Base-by-base conservation (phyloP, 1,140 invertebrate genomes). In the Mercenaria mercenaria region DNA sequence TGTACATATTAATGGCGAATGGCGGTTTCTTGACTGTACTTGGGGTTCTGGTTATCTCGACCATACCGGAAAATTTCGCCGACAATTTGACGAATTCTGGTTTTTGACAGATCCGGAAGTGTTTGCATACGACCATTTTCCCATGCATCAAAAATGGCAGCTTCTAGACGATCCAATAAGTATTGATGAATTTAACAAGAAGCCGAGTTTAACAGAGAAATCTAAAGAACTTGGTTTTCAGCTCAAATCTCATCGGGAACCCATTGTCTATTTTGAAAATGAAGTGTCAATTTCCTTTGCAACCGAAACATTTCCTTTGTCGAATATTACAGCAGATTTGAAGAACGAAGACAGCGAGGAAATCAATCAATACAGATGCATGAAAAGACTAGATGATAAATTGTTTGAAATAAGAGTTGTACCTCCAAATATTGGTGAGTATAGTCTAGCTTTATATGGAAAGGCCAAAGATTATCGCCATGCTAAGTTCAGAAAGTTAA, bases 61-160 rank as follows among this genome's bases (percentile, higher is more conserved):
- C 64, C 37, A 47, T 1, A 56, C 56, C 32, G 32, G 80, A 15
- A 85, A 88, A 50, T 93, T 90, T 43, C 13, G 86, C 29, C 74
- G 85, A 13, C 37, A 79, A 34, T 94, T 93, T 80, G 67, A 93
- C 32, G 94, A 95, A n/a, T 93, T 93, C 80, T 94, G 93, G 91
- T 97, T 97, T 93, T 92, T 96, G 23, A 96, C 96, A 10, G 96
- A 97, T 90, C 96, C 96, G 8, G 95, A 96, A 41, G 92, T 95
- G 13, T 91, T 96, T 74, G 95, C 96, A 34, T 96, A 94, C 91
- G 95, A 96, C 11, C 96, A 97, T 92, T 96, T 95, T 91, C 96
- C 96, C 15, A n/a, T 67, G 0, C 88, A 89, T 59, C 64, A 59
- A 59, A 76, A 43, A 41, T 89, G 88, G 88, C 88, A 89, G 11